Evolutionary conservation across 35 echinoderm and acorn worm species (phyloP), one percentile per base, ranked within the genome.

Genomic region (Lytechinus variegatus): DNA sequence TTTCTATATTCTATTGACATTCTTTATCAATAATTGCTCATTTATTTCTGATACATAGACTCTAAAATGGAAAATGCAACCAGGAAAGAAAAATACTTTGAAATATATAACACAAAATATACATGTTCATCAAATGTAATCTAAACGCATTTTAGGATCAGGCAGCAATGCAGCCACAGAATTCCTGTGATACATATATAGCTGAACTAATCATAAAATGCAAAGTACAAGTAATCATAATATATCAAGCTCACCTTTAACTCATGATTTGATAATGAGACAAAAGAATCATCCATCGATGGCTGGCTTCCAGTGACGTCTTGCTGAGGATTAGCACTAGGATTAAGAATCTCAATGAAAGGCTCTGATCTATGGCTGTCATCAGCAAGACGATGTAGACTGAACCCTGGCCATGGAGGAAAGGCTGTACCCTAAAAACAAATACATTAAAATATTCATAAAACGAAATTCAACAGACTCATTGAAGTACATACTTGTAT

Each of bases 361-460:
- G 92, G 92, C 53, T 57, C 52, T 54, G 54, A 54, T 57, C 52
- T 93, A 57, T 93, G 54, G 54, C 27, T 57, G 53, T 57, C 55
- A 33, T 93, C 92, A 7, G n/a, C 52, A 29, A 93, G 54, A 13
- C 55, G 52, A 57, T 93, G 92, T 6, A 93, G 52, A 27, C 92
- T 24, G 24, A 93, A 93, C 12, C 55, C 92, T 28, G 54, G 92
- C 92, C 92, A 93, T 54, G 92, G 92, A 24, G 92, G 53, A 93
- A 93, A 93, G 53, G 52, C 27, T 27, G 92, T 93, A 27, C 92
- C 92, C 92, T 93, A 54, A 1, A 93, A 28, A 93, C 27, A 93
- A 10, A 93, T 5, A n/a, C 33, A 44, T 44, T 2, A 44, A 44
- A 0, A 55, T 9, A 54, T 27, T 44, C 33, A 44, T 27, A 28